phyloP scores from a whole-genome alignment of 2,113 vertebrate species.

The Ailurus styani region DNA sequence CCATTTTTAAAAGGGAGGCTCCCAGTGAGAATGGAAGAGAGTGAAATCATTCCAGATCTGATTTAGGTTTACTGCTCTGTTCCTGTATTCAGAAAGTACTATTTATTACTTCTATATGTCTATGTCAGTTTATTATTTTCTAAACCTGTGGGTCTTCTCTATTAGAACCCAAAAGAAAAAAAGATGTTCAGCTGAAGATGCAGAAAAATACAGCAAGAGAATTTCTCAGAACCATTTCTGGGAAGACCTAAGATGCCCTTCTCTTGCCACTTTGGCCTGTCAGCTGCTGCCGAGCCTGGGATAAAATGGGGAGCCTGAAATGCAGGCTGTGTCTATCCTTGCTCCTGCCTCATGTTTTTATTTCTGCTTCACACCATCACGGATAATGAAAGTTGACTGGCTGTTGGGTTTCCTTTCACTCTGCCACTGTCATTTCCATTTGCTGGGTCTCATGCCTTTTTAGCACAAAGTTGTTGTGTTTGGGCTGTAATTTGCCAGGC shows the following conservation, averaged over 20 bases:
- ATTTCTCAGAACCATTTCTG: neutral
- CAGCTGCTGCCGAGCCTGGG: neutral
- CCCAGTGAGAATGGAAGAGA: neutral
- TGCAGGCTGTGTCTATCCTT: neutral
- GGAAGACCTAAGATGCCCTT: neutral
- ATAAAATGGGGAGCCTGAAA: neutral
- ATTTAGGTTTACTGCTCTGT: neutral
- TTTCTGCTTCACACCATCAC: constrained; percentile 30
- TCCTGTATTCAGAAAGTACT: neutral
- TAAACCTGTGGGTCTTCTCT: neutral
- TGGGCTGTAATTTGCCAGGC: constrained; percentile 54
- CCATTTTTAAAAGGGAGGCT: neutral
- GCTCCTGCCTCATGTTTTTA: neutral
- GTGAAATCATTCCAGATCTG: neutral
- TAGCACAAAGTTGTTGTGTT: constrained; percentile 62
- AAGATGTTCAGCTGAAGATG: neutral
- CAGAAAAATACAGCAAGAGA: neutral
- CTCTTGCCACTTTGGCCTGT: neutral
- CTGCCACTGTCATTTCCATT: constrained; percentile 54
- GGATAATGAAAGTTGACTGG: constrained; percentile 12
- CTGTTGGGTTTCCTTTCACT: constrained; percentile 47
- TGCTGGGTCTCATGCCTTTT: constrained; percentile 49
- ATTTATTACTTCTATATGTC: neutral
- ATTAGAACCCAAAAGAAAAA: neutral
- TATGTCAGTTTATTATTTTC: neutral